Conservation (phyloP, 2,888 invertebrate species). For the Nomada lathburiana region DNA sequence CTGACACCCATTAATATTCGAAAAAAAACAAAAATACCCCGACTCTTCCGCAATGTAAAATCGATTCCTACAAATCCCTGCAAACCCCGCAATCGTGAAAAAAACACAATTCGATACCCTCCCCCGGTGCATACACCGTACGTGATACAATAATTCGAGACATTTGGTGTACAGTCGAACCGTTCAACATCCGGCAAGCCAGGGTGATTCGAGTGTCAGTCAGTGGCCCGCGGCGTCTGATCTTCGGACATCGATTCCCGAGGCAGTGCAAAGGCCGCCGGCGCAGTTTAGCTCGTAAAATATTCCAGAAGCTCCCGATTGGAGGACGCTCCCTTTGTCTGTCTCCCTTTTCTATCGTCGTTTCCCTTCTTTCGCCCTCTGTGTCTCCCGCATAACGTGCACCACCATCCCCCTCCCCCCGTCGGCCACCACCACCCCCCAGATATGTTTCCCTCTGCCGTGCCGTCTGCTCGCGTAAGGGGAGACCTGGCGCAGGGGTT, state of each 20-base stretch:
- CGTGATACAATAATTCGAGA: neutral
- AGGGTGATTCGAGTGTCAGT: slow-evolving; percentile 20
- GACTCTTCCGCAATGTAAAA: too few species aligned
- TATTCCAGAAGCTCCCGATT: slow-evolving; percentile 71
- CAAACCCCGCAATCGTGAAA: neutral
- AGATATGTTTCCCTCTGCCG: slow-evolving; percentile 13
- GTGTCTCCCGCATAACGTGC: slow-evolving; percentile 26
- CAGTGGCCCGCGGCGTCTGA: slow-evolving; percentile 48
- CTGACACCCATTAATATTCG: too few species aligned
- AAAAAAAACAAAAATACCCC: too few species aligned
- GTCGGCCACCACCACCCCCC: too few species aligned
- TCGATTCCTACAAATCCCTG: neutral
- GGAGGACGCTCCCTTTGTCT: slow-evolving; percentile 55
- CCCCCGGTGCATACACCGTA: neutral
- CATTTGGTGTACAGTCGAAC: neutral
- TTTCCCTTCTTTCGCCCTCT: neutral
- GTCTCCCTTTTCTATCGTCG: slow-evolving; percentile 35
- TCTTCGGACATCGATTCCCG: slow-evolving; percentile 69
- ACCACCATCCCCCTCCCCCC: slow-evolving; percentile 30
- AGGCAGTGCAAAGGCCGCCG: slow-evolving; percentile 65
- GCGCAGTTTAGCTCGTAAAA: slow-evolving; percentile 75
- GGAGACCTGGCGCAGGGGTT: slow-evolving; percentile 57
- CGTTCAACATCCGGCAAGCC: neutral
- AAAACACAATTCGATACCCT: neutral
- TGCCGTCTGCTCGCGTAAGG: slow-evolving; percentile 63